A percentile compares a stretch with the other conserved stretches of the same genome.
phyloP scores from a whole-genome alignment of 2,888 invertebrate genomes.

The Tribolium freemani region DNA sequence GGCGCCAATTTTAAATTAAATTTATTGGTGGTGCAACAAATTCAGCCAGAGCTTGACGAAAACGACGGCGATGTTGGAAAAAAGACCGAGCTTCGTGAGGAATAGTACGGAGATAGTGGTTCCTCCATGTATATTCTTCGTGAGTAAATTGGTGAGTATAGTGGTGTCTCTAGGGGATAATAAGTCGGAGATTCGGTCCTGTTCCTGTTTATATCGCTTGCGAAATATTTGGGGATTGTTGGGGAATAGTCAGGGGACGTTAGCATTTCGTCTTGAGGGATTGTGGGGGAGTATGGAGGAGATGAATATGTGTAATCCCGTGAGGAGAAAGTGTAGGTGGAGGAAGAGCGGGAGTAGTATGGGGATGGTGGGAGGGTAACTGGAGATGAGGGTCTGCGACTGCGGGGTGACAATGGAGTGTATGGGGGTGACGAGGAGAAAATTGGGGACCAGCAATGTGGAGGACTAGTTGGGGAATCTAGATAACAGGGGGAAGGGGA shows the following conservation, averaged over 20 bases:
- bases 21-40: neutral
- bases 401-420: neutral
- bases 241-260: neutral
- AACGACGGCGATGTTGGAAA: neutral
- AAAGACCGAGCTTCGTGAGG: neutral
- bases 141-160: neutral
- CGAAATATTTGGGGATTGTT: neutral
- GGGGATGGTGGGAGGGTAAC: neutral
- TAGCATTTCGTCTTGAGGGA: neutral
- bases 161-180: neutral
- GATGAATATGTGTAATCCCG: neutral
- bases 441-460: neutral
- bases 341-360: neutral
- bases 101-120: neutral
- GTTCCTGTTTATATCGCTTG: neutral
- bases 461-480: neutral
- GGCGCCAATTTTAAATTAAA: neutral
- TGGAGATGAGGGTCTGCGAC: neutral
- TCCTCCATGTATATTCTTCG: neutral
- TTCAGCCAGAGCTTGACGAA: neutral
- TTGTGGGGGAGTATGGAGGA: neutral
- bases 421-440: neutral
- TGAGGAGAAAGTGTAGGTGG: neutral
- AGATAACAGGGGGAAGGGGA: neutral
- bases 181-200: neutral